These are phyloP conservation scores for Apis florea DNA, from an alignment of 1,140 invertebrate species.

Conservation along the genomic window DNA sequence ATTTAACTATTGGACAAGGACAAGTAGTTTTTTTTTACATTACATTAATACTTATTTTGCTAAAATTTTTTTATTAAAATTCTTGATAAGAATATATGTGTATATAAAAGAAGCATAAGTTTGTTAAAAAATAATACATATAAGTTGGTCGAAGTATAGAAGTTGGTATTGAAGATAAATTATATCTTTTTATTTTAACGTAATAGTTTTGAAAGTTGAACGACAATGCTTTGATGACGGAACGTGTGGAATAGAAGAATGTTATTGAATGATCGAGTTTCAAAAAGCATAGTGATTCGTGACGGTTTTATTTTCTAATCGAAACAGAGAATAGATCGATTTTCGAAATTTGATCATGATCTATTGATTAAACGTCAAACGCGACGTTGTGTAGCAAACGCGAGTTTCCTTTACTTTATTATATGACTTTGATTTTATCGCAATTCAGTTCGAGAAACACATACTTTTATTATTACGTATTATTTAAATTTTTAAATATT, in stretches of 20 bases:
- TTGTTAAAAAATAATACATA: background rate
- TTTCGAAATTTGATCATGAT: conserved; percentile 34
- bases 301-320: conserved; percentile 28
- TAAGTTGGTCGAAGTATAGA: background rate
- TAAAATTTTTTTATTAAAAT: background rate
- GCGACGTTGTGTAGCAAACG: too few relatives aligned
- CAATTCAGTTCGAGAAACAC: background rate
- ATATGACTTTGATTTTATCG: background rate
- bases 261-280: conserved; percentile 15
- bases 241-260: conserved; percentile 9
- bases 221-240: background rate
- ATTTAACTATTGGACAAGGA: conserved; percentile 2
- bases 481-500: background rate
- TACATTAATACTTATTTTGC: background rate
- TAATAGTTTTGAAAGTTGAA: conserved; percentile 19
- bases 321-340: conserved; percentile 7
- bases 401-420: background rate
- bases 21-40: background rate
- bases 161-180: background rate
- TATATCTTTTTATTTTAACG: background rate
- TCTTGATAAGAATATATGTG: background rate
- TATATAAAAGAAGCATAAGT: background rate
- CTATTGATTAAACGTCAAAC: background rate
- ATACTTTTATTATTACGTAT: background rate
- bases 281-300: background rate